Evolutionary conservation across 2,113 vertebrate genomes (phyloP), one percentile per base, ranked within the genome.

Genomic region (Apodemus speciosus): DNA sequence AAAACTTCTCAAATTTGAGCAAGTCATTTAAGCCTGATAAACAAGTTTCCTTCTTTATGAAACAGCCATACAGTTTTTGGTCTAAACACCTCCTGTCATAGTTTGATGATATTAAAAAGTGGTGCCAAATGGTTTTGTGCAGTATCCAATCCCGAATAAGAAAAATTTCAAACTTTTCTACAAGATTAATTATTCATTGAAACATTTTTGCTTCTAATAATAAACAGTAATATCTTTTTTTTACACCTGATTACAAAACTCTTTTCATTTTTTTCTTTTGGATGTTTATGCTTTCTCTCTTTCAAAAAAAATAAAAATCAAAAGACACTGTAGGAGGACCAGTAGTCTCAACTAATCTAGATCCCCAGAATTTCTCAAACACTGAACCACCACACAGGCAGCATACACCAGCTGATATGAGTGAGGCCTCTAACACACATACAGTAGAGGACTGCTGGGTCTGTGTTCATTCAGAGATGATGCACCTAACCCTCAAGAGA

Each of bases 61-160:
- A 95, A 84, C 2, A 51, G 13, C 20, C 80, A 84, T 20, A 53
- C 8, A 62, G 35, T 68, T 81, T 85, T 94, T 91, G 11, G 6
- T 80, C 3, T 84, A 85, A 92, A 83, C 38, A 51, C 2, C 3
- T 62, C 18, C 40, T 16, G 69, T 30, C 25, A 93, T 73, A 71
- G 43, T 43, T 85, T 92, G 21, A 95, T 25, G 20, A 58, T 56
- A 85, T 88, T 79, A 79, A n/a, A 81, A 69, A 88, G 20, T 56
- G 20, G 9, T 77, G 40, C 56, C 83, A 86, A 85, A 66, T 60
- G 30, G 8, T 25, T 95, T 80, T 69, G 25, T 77, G 53, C 68
- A 83, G 6, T 77, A 9, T 62, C 76, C 71, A 87, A 21, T 76
- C 21, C 58, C 83, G 16, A 10, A 46, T 21, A 32, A 40, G n/a